Evolutionary conservation across 2,113 vertebrate genomes (phyloP), one percentile per base, ranked within the genome.

Genomic region (Perccottus glenii): DNA sequence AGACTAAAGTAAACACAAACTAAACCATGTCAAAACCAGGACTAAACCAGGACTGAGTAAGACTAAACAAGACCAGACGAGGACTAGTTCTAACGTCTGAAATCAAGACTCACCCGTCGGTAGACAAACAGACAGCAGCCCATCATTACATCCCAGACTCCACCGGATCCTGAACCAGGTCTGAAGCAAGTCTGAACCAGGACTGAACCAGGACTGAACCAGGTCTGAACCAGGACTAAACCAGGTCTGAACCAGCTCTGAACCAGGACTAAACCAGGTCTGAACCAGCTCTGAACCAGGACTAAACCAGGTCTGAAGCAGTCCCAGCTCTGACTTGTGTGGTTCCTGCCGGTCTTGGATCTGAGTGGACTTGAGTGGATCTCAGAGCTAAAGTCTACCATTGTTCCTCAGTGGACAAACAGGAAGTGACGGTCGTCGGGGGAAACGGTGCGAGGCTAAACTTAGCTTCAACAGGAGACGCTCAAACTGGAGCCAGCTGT

Each of bases 61-160:
- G 19, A 27, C 19, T 27, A 27, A 1, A 27, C 47, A 49, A 49
- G 47, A 16, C 47, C n/a, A 4, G 19, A 27, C 3, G 19, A 27
- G 19, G 19, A 27, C 19, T 27, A 27, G 19, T 27, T 27, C 55
- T 12, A 15, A 58, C 40, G 9, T 19, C 10, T 15, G 7, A 16
- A 42, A 19, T 27, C 10, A 19, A n/a, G 3, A 84, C 94, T 94
- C 92, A 99, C 96, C 96, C 93, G 93, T 63, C 94, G 91, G 76
- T 94, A 91, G 81, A 97, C 85, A 87, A 95, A 98, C 74, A 98
- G 92, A 86, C 96, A 99, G 88, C 95, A 98, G 93, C 96, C 96
- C 93, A 98, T 95, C 95, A 94, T 97, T 83, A 55, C 52, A 55
- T 55, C 52, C 52, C 33, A 36, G 9, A 35, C 5, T 35, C 38